Evolutionary conservation across 2,888 invertebrate genomes (phyloP), one percentile per base, ranked within the genome.

Genomic region (Acanthosepion lycidas): DNA sequence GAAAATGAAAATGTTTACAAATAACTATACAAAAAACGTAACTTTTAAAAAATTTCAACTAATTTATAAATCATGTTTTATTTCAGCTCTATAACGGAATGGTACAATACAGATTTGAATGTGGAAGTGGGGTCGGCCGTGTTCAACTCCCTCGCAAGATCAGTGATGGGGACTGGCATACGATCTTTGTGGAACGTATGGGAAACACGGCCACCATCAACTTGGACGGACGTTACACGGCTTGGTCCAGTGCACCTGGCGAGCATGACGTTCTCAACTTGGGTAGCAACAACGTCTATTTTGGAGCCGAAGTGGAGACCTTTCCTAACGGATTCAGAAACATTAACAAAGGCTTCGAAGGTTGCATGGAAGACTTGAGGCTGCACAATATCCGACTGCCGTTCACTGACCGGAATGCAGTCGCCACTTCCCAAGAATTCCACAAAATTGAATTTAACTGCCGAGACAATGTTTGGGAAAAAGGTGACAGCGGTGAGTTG

Each of bases 101-200:
- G 94, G 98, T 99, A 26, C 99, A 99, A 97, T 99, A 99, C 97
- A 98, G 98, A 95, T 99, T 99, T 98, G 99, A 99, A 97, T 98
- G 99, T 96, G 99, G 99, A 48, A 98, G 98, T 96, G 99, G 99
- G 15, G 98, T 98, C 97, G 99, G 99, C 91, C 97, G 98, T 94
- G 98, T 99, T 59, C 98, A 98, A 4, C 98, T 98, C 59, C 98
- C 98, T 95, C 98, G 98, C n/a, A 98, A 98, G 96, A 98, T 99
- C n/a, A 98, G 98, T 55, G 99, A 99, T 97, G 99, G 99, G 12
- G 98, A 98, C 96, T 99, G 99, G 99, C 99, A 99, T 97, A 98
- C 98, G 96, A 97, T 98, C 53, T 98, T 98, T 91, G 98, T 99
- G 95, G 99, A 99, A 97, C 96, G 97, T n/a, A 98, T 98, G 96